phyloP scores from a whole-genome alignment of 2,888 invertebrate genomes.

The Coremacera marginata region DNA sequence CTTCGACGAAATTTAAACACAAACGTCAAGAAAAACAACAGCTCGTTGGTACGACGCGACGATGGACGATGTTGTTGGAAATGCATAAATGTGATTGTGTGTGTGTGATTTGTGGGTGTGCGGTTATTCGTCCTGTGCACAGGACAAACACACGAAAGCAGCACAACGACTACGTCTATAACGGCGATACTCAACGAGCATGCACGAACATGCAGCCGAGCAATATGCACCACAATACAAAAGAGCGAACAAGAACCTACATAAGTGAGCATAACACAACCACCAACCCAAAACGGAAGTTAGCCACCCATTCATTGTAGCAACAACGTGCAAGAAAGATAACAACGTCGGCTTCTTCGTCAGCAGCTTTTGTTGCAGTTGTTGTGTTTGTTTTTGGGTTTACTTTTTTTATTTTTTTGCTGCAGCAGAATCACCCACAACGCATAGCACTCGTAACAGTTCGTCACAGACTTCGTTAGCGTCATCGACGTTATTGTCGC shows the following conservation, averaged over 20 bases:
- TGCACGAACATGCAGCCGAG: neutral
- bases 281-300: neutral
- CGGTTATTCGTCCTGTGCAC: neutral
- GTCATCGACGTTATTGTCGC: neutral
- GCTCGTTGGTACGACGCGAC: neutral
- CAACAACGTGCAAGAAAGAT: neutral
- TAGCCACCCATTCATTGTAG: neutral
- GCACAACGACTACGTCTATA: neutral
- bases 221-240: neutral
- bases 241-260: neutral
- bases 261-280: neutral
- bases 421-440: neutral
- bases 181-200: neutral
- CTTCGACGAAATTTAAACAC: constrained; percentile 15
- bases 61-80: neutral
- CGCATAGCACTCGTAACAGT: constrained; percentile 1
- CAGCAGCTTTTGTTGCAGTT: neutral
- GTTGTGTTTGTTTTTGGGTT: too few relatives aligned
- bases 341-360: neutral
- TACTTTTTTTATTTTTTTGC: neutral
- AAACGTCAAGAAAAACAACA: constrained; percentile 10
- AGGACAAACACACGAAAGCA: neutral
- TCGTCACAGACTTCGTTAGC: neutral
- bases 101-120: neutral
- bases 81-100: neutral